A percentile compares a stretch with the other conserved stretches of the same genome.
These are phyloP conservation scores for Elysia chlorotica DNA, from an alignment of 1,140 invertebrate species.

Conservation along the genomic window DNA sequence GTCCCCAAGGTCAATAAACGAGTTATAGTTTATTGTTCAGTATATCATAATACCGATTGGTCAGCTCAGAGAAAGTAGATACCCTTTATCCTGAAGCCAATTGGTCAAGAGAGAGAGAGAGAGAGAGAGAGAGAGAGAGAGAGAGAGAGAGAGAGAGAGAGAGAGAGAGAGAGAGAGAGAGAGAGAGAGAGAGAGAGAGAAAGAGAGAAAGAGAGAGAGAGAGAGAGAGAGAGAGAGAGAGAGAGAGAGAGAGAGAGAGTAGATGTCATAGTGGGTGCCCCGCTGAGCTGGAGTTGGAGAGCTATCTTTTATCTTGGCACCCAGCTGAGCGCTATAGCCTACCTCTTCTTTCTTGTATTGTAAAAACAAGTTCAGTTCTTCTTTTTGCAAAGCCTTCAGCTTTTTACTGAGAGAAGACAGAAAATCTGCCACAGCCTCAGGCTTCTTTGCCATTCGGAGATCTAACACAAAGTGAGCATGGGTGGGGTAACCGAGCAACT, in stretches of 20 bases:
- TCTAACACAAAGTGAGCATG: constrained; percentile 66
- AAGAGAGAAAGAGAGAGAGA: not conserved
- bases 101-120: too few relatives aligned
- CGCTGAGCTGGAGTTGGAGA: too few relatives aligned
- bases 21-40: too few relatives aligned
- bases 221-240: not conserved
- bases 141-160: too few relatives aligned
- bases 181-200: too few relatives aligned
- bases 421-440: constrained; percentile 64
- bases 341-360: constrained; percentile 66
- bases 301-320: too few relatives aligned
- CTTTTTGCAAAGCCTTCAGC: constrained; percentile 62
- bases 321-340: constrained; percentile 15
- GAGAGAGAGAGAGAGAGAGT: not conserved
- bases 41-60: too few relatives aligned
- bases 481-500: constrained; percentile 63
- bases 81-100: too few relatives aligned
- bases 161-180: too few relatives aligned
- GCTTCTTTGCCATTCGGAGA: constrained; percentile 66
- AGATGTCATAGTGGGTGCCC: not conserved
- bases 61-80: too few relatives aligned
- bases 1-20: too few relatives aligned
- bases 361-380: constrained; percentile 62
- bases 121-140: too few relatives aligned
- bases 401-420: constrained; percentile 62